Conservation (phyloP, 2,113 vertebrate genomes). For the Notechis scutatus region DNA sequence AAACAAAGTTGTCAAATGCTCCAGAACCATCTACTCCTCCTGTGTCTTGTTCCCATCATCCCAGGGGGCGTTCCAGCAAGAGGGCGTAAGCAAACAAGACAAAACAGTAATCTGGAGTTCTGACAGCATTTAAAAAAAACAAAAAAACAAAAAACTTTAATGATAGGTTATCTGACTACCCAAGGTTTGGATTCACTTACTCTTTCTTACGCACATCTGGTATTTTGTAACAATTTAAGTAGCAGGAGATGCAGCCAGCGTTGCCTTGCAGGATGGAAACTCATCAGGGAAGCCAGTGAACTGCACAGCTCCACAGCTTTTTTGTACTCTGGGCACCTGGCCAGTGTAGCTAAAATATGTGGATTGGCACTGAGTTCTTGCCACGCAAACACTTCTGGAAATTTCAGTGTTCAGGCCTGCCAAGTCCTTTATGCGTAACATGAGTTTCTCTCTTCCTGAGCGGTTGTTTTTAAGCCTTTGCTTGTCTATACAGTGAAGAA, state of each 20-base stretch:
- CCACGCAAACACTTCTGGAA: slow-evolving; percentile 97
- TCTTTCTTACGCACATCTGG: slow-evolving; percentile 83
- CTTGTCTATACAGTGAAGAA: slow-evolving; percentile 63
- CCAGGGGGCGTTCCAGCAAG: slow-evolving; percentile 73
- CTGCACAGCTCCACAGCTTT: slow-evolving; percentile 79
- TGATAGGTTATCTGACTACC: slow-evolving; percentile 82
- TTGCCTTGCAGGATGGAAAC: slow-evolving; percentile 86
- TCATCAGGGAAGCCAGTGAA: slow-evolving; percentile 81
- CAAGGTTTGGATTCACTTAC: slow-evolving; percentile 72
- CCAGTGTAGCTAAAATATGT: slow-evolving; percentile 85
- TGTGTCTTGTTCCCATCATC: slow-evolving; percentile 67
- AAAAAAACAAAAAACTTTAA: slow-evolving; percentile 71
- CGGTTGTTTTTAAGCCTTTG: slow-evolving; percentile 58
- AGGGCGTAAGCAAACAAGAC: slow-evolving; percentile 76
- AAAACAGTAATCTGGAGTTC: slow-evolving; percentile 77
- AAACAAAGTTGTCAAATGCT: slow-evolving; percentile 64
- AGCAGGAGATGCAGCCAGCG: slow-evolving; percentile 79
- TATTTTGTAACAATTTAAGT: slow-evolving; percentile 89
- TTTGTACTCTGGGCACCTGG: slow-evolving; percentile 78
- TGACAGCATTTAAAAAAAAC: slow-evolving; percentile 52
- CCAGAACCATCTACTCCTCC: slow-evolving; percentile 66
- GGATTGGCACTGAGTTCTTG: slow-evolving; percentile 80
- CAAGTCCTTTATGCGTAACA: slow-evolving; percentile 86
- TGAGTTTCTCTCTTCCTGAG: slow-evolving; percentile 73
- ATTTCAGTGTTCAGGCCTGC: slow-evolving; percentile 85